These are phyloP conservation scores for Mustela lutreola DNA, from an alignment of 2,113 vertebrate genomes.

Conservation along the genomic window DNA sequence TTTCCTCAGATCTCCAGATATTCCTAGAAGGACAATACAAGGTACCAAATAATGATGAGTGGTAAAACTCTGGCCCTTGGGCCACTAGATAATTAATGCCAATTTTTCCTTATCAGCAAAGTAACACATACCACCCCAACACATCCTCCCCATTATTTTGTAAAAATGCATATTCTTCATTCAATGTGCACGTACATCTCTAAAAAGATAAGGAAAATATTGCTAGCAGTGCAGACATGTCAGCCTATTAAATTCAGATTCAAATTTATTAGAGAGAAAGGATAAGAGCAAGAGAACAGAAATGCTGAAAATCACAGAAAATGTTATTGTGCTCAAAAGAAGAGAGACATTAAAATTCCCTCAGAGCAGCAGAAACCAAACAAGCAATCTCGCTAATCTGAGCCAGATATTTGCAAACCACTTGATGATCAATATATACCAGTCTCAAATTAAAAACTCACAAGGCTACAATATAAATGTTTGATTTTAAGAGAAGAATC, in stretches of 20 bases:
- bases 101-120: background rate
- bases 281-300: background rate
- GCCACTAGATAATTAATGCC: background rate
- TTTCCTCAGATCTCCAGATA: background rate
- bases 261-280: background rate
- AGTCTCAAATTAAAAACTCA: background rate
- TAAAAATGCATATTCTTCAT: slow-evolving; percentile 20
- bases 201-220: background rate
- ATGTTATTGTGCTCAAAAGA: background rate
- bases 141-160: background rate
- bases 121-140: background rate
- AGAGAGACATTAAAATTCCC: background rate
- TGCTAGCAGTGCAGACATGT: background rate
- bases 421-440: background rate
- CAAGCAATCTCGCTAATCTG: background rate
- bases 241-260: background rate
- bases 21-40: background rate
- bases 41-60: background rate
- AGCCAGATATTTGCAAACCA: background rate
- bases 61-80: background rate
- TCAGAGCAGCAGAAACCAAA: background rate
- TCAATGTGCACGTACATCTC: background rate
- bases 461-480: background rate
- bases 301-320: background rate
- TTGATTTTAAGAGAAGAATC: background rate